Conservation (phyloP, 2,888 invertebrate species). For the Lampropteryx suffumata region DNA sequence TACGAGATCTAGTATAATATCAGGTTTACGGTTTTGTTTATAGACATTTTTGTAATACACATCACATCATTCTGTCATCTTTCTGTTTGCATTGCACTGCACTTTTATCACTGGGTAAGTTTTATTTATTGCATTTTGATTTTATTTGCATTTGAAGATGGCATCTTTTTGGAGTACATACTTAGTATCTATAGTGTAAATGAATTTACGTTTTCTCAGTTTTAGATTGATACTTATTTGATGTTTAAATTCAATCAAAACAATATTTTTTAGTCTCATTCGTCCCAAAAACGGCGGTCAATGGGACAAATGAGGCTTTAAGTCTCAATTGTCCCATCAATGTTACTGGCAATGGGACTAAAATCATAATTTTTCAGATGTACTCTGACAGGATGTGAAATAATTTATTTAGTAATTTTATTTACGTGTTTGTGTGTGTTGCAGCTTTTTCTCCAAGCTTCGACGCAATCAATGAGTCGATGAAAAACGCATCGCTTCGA, state of each 20-base stretch:
- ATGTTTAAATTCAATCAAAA: no score
- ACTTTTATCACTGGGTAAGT: slow-evolving; percentile 57
- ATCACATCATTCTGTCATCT: slow-evolving; percentile 31
- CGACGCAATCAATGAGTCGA: slow-evolving; percentile 66
- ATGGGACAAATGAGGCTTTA: no score
- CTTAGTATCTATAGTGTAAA: no score
- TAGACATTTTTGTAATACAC: slow-evolving; percentile 13
- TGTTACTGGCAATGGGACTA: no score
- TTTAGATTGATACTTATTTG: no score
- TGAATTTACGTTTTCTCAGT: no score
- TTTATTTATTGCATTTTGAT: slow-evolving; percentile 43
- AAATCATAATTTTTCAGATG: neutral
- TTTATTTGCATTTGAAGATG: slow-evolving; percentile 39
- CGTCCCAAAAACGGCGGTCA: no score
- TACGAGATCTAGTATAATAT: neutral
- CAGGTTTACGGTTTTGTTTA: neutral
- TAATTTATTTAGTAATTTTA: slow-evolving; percentile 10
- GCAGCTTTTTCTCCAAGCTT: slow-evolving; percentile 76
- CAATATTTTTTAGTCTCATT: no score
- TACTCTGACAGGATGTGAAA: slow-evolving; percentile 14
- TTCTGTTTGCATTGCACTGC: slow-evolving; percentile 42
- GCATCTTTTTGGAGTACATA: slow-evolving; percentile 26
- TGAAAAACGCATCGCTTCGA: slow-evolving; percentile 35
- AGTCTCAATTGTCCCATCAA: no score
- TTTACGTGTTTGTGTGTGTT: slow-evolving; percentile 36